Evolutionary conservation across 2,113 vertebrate species (phyloP), one percentile per base, ranked within the genome.

Genomic region (Egretta garzetta): DNA sequence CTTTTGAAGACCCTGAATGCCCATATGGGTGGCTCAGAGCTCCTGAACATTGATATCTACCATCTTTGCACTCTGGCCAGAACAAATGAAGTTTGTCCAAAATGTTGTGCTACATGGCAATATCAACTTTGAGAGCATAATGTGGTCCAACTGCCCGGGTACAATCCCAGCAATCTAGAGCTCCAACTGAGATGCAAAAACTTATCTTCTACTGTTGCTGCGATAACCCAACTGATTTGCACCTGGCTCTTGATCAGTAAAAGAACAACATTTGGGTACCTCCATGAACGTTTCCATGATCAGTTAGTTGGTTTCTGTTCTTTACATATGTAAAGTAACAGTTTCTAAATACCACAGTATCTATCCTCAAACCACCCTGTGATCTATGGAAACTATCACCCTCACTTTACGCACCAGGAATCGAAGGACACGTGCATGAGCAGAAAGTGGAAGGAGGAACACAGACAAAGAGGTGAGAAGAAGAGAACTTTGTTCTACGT

Each of bases 361-460:
- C 56, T 76, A n/a, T 47, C 33, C 24, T 33, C 43, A 74, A 47
- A 37, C 11, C 24, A 45, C 8, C 14, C 37, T 22, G 41, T 18
- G 30, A 35, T 28, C 28, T 41, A 18, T 3, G 10, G 73, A 64
- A 80, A 45, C 14, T 3, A 39, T 19, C 39, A 71, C 19, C 10
- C 7, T 66, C 33, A 11, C 14, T 43, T 67, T 13, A 58, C 14
- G 24, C 3, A 33, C 22, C 32, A 43, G 27, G 55, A 86, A 68
- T 8, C 0, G 0, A 68, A 49, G 35, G 33, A 71, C 41, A 66
- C 0, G 1, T 24, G 19, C 26, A 15, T 0, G 9, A 72, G 21
- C 13, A 23, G 28, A 22, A 73, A 37, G 1, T 16, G 33, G 41
- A 26, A 43, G 64, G 35, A 59, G 7, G 45, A 79, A 23, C 1